phyloP scores from a whole-genome alignment of 1,140 invertebrate genomes.

The Drosophila kurseongensis region DNA sequence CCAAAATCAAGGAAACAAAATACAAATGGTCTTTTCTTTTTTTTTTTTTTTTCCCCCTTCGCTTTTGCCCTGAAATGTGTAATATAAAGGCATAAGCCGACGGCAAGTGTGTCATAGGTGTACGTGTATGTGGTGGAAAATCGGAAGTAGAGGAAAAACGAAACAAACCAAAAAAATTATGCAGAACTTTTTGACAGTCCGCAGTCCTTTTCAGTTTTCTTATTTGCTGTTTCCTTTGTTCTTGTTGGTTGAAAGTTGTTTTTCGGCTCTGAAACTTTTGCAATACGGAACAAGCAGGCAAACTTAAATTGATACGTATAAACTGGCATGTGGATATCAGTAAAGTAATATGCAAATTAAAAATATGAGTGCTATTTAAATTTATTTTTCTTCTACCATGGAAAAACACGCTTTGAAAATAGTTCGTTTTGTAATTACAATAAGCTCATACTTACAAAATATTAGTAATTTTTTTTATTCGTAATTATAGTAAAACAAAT shows the following conservation, averaged over 20 bases:
- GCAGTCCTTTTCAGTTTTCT: constrained; percentile 16
- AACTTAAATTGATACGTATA: constrained; percentile 30
- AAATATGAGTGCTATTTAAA: no score
- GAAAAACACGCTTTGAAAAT: no score
- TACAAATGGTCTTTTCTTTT: constrained; percentile 51
- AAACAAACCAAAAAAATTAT: constrained; percentile 60
- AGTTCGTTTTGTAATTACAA: no score
- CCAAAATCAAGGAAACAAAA: constrained; percentile 76
- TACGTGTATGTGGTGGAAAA: constrained; percentile 18
- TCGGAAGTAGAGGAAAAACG: constrained; percentile 24
- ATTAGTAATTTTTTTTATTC: no score
- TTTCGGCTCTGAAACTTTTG: constrained; percentile 25
- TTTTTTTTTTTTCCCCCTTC: constrained; percentile 10
- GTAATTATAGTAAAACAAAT: no score
- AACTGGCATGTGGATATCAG: constrained; percentile 10
- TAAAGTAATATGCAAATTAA: no score
- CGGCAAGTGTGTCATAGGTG: constrained; percentile 68
- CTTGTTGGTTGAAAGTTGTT: constrained; percentile 31
- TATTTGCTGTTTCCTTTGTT: constrained; percentile 34
- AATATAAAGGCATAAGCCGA: constrained; percentile 35
- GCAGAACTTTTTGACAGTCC: constrained; percentile 59
- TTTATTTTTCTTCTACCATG: no score
- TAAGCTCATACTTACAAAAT: no score
- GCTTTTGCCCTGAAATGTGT: constrained; percentile 20
- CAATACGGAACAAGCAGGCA: constrained; percentile 7